Evolutionary conservation across 1,140 invertebrate genomes (phyloP).

Genomic region (Antheraea mylitta): DNA sequence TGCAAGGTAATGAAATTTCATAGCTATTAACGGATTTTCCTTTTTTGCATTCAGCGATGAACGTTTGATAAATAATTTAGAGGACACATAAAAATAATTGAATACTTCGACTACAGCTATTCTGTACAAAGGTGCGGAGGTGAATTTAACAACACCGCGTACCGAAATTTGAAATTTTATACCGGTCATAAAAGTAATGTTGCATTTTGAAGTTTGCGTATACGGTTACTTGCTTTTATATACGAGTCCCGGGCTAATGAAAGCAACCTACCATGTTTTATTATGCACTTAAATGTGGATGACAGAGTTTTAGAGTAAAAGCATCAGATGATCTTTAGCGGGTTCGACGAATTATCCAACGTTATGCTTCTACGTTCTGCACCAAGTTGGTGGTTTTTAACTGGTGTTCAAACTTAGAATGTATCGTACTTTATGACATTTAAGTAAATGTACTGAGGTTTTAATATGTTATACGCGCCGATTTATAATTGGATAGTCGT

Average conservation of each 20-base stretch:
- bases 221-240: slow-evolving; percentile 56
- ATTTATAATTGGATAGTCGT: not conserved
- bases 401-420: not conserved
- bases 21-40: too few relatives aligned
- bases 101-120: slow-evolving; percentile 22
- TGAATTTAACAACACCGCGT: slow-evolving; percentile 38
- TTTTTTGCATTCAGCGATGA: too few relatives aligned
- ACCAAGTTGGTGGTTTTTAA: not conserved
- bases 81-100: slow-evolving; percentile 6
- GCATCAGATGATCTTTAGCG: slow-evolving; percentile 28
- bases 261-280: slow-evolving; percentile 64
- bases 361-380: not conserved
- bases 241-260: slow-evolving; percentile 51
- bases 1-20: too few relatives aligned
- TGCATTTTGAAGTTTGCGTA: slow-evolving; percentile 51
- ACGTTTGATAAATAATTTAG: not conserved
- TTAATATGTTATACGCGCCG: not conserved
- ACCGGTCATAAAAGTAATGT: slow-evolving; percentile 57
- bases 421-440: not conserved
- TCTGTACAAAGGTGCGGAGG: slow-evolving; percentile 36
- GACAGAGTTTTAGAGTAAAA: slow-evolving; percentile 27
- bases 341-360: not conserved
- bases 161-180: slow-evolving; percentile 69
- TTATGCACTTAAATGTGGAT: slow-evolving; percentile 50
- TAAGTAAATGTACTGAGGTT: not conserved